Evolutionary conservation across 2,113 vertebrate species (phyloP).

Genomic region (Spheniscus mendiculus): DNA sequence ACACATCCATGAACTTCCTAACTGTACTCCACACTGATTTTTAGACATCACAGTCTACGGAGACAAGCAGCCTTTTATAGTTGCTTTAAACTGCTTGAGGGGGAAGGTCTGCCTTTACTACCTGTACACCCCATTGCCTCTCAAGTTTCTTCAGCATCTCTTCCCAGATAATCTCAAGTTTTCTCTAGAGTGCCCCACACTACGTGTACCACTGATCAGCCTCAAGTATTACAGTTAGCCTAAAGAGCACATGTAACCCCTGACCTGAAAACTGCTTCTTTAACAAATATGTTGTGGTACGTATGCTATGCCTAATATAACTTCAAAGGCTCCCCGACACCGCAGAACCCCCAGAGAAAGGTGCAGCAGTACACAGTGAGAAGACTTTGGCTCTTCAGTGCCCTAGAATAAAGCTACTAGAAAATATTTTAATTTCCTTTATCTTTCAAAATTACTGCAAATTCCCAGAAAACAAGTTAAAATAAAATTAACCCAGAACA

Average conservation of each 20-base stretch:
- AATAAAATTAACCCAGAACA: background rate
- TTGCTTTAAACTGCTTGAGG: background rate
- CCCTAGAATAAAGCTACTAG: background rate
- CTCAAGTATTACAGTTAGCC: background rate
- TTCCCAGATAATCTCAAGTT: background rate
- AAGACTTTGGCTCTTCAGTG: background rate
- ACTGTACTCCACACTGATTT: background rate
- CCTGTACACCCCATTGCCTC: background rate
- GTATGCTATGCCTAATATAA: background rate
- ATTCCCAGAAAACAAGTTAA: background rate
- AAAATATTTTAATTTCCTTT: background rate
- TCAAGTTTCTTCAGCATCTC: background rate
- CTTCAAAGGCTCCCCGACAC: background rate
- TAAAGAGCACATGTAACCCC: background rate
- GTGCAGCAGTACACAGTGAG: background rate
- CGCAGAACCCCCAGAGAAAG: background rate
- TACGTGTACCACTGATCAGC: rapidly evolving
- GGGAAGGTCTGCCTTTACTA: background rate
- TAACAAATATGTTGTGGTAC: background rate
- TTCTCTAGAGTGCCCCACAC: background rate
- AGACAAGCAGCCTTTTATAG: background rate
- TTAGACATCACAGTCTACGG: background rate
- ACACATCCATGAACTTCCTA: background rate
- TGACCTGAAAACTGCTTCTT: background rate
- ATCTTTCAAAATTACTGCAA: background rate